Evolutionary conservation across 2,888 invertebrate species (phyloP).

Genomic region (Zygothrica quintamaculata): DNA sequence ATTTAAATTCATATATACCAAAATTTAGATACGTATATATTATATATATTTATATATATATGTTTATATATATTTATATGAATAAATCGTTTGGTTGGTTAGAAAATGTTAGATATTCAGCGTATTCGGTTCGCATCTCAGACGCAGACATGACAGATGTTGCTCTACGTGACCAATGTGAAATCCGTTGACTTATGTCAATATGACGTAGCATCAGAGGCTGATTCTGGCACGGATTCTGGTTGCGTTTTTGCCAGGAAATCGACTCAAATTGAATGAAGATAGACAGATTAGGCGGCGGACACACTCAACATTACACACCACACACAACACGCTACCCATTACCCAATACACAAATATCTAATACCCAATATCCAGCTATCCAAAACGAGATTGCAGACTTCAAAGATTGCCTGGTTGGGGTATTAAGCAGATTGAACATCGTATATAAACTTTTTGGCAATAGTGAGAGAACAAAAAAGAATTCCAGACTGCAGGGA

Average conservation of each 20-base stretch:
- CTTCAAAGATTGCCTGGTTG: conserved; percentile 10
- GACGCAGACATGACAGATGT: conserved; percentile 52
- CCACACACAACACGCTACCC: too few relatives aligned
- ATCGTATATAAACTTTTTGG: conserved; percentile 35
- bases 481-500: conserved; percentile 52
- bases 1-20: conserved; percentile 52
- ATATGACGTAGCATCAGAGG: conserved; percentile 60
- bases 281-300: conserved; percentile 72
- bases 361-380: too few relatives aligned
- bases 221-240: conserved; percentile 11
- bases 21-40: conserved; percentile 32
- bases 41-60: neutral
- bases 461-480: conserved; percentile 74
- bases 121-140: conserved; percentile 8
- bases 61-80: too few relatives aligned
- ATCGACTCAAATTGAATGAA: conserved; percentile 77
- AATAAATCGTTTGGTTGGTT: neutral
- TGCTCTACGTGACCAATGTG: conserved; percentile 75
- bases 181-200: conserved; percentile 80
- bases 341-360: too few relatives aligned
- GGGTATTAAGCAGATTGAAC: neutral
- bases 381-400: neutral
- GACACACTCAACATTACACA: too few relatives aligned
- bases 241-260: conserved; percentile 68
- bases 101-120: conserved; percentile 8